phyloP scores from a whole-genome alignment of 23 tunicate species.

The Aplidium turbinatum region DNA sequence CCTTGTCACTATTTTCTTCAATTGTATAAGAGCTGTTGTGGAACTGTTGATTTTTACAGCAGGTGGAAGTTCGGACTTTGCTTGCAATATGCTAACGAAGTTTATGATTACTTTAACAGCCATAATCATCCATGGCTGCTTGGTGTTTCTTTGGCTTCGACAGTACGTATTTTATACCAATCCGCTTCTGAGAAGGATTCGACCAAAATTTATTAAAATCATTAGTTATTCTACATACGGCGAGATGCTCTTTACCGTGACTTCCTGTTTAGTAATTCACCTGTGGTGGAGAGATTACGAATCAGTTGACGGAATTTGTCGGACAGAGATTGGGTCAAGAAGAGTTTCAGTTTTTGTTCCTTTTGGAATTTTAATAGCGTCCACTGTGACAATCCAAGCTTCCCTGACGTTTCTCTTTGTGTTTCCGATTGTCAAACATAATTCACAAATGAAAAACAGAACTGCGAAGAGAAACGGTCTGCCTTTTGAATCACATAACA shows the following conservation, averaged over 20 bases:
- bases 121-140: conserved; percentile 53
- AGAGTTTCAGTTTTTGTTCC: conserved; percentile 30
- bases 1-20: conserved; percentile 18
- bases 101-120: conserved; percentile 54
- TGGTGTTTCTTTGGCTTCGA: conserved; percentile 74
- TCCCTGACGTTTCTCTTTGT: conserved; percentile 61
- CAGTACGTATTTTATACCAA: conserved; percentile 70
- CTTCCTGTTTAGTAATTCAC: conserved; percentile 30
- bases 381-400: conserved; percentile 62
- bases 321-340: conserved; percentile 5
- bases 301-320: conserved; percentile 24
- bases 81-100: conserved; percentile 51
- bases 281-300: conserved; percentile 73
- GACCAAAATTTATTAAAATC: conserved; percentile 41
- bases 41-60: conserved; percentile 37
- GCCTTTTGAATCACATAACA: neutral
- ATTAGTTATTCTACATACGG: conserved; percentile 50
- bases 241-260: conserved; percentile 53
- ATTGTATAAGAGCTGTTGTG: conserved; percentile 12
- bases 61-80: conserved; percentile 40
- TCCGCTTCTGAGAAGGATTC: conserved; percentile 36
- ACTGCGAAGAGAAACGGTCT: neutral
- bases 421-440: conserved; percentile 58
- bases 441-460: conserved; percentile 28
- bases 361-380: conserved; percentile 41